phyloP scores from a whole-genome alignment of 2,797 vertebrate species.

The Perodicticus potto region DNA sequence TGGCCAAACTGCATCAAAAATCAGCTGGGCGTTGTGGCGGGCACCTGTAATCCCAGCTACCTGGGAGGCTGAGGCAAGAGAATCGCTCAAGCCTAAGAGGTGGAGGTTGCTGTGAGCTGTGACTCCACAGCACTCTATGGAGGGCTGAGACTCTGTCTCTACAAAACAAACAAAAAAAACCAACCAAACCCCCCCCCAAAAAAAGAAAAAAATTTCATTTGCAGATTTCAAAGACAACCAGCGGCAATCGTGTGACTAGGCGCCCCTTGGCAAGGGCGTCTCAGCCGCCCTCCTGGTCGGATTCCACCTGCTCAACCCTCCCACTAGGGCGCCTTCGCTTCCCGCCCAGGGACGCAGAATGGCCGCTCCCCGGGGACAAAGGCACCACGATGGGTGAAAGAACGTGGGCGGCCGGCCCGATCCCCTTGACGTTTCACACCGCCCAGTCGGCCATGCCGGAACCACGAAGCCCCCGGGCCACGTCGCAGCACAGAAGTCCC shows the following conservation, averaged over 20 bases:
- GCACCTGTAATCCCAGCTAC: no score
- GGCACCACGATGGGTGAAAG: background rate
- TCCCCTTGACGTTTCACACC: background rate
- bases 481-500: background rate
- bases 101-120: no score
- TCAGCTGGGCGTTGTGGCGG: no score
- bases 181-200: no score
- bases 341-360: background rate
- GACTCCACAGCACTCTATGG: no score
- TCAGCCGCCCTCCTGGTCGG: background rate
- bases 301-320: background rate
- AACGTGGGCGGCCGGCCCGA: accelerated
- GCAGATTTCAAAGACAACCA: background rate
- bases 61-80: no score
- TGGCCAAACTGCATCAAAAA: no score
- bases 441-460: background rate
- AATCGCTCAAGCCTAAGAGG: no score
- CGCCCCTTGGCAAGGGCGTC: accelerated
- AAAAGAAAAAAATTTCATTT: background rate
- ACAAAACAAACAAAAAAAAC: no score
- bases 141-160: no score
- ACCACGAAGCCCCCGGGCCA: background rate
- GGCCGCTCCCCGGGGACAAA: background rate
- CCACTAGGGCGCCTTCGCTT: background rate
- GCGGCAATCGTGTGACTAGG: background rate